Evolutionary conservation across 2,888 invertebrate species (phyloP).

Genomic region (Panzeria rudis): DNA sequence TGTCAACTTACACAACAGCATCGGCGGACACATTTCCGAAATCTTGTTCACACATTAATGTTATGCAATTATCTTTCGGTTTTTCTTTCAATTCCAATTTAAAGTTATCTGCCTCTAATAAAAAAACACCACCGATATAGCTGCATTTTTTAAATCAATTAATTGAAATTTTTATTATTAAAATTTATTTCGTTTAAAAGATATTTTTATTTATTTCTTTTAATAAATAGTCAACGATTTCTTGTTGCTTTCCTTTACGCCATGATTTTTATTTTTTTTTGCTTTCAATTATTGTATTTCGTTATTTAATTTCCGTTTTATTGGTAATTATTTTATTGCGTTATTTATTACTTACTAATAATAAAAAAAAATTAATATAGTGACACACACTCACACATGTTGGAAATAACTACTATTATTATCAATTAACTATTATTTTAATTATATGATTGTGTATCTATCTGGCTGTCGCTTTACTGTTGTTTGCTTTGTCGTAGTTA

Average conservation of each 20-base stretch:
- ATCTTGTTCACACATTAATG: too few relatives aligned
- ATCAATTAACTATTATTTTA: constrained; percentile 1
- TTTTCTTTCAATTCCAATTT: too few relatives aligned
- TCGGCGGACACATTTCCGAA: too few relatives aligned
- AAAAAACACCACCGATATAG: too few relatives aligned
- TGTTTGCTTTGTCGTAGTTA: neutral
- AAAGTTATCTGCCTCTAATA: too few relatives aligned
- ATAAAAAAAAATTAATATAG: neutral
- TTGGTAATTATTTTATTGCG: constrained; percentile 36
- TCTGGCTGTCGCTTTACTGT: neutral
- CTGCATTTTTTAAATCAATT: neutral
- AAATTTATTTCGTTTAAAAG: neutral
- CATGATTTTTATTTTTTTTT: neutral
- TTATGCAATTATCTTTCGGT: too few relatives aligned
- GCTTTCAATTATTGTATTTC: constrained; percentile 14
- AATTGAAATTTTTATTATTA: neutral
- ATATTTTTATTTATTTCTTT: neutral
- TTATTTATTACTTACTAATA: constrained; percentile 7
- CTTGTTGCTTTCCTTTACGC: constrained; percentile 7
- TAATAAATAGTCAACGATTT: neutral
- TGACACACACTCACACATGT: neutral
- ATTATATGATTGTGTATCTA: constrained; percentile 3
- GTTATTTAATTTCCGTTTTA: constrained; percentile 40
- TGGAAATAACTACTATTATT: neutral
- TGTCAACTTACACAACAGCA: too few relatives aligned